Base-by-base conservation (phyloP, 2,797 vertebrate genomes). In the Chromobotia macracanthus region DNA sequence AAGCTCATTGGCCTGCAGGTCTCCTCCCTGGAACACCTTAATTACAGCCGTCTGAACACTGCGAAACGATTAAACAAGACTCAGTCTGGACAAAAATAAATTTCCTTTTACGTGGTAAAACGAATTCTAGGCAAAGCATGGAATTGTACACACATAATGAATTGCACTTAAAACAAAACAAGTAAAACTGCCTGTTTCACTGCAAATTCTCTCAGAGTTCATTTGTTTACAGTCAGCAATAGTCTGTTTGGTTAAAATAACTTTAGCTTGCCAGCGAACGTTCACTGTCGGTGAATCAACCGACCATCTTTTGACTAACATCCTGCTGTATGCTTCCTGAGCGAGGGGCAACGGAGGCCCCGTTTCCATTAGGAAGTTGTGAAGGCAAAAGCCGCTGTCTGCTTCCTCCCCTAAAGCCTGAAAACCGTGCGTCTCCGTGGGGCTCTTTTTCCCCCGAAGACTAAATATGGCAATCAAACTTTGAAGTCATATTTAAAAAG, bases 21-120 rank as follows among this genome's bases (percentile, higher is more conserved):
- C 92, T 77, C 94, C 95, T 4, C 97, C 96, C 91, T 96, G 94
- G 89, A 99, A 99, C 68, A 99, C 96, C 44, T 96, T 97, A 88
- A 97, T 95, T 87, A 99, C 97, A 6, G 97, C 96, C 53, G 94
- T 95, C 86, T 99, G 97, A 83, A 98, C 96, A 0, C 97, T 99
- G 91, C 56, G 72, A 81, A 78, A 87, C 31, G 82, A 13, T 72
- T 58, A 48, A 71, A 65, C 56, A 79, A 28, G 21, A 64, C 12
- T 63, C 21, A 76, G 63, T 19, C 48, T 46, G 16, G 9, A 28
- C 28, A 28, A 28, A 28, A 28, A 28, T 28, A 79, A 35, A 56
- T 66, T 46, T 53, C n/a, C n/a, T n/a, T n/a, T n/a, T n/a, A n/a
- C n/a, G n/a, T n/a, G n/a, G n/a, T n/a, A n/a, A 58, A 15, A 31